A percentile compares a stretch with the other conserved stretches of the same genome.
phyloP scores from a whole-genome alignment of 1,140 invertebrate genomes.

The Holotrichia oblita region DNA sequence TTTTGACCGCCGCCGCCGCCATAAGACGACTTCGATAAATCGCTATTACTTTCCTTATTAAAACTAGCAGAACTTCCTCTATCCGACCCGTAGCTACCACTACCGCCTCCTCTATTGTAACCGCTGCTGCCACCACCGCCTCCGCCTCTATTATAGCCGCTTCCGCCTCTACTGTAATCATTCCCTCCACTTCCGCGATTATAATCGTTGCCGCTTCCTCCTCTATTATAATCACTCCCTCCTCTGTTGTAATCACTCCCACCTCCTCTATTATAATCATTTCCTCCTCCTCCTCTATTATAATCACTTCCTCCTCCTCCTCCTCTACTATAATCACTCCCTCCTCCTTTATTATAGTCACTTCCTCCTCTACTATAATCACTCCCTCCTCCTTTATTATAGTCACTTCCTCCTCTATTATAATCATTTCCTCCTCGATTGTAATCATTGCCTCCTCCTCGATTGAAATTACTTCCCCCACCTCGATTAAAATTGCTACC shows the following conservation, averaged over 20 bases:
- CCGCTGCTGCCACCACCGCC: conserved; percentile 38
- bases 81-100: background rate
- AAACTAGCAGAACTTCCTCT: conserved; percentile 39
- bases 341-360: conserved; percentile 37
- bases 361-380: background rate
- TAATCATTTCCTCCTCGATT: conserved; percentile 42
- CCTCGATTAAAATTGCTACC: conserved; percentile 38
- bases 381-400: conserved; percentile 27
- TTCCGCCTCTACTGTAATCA: conserved; percentile 43
- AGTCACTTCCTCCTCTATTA: conserved; percentile 40
- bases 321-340: conserved; percentile 44
- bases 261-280: conserved; percentile 44
- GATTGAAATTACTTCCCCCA: conserved; percentile 44
- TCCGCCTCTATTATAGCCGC: conserved; percentile 44
- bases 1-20: background rate
- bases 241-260: conserved; percentile 44
- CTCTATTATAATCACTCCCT: conserved; percentile 38
- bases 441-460: conserved; percentile 44
- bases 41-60: background rate
- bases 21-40: background rate
- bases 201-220: conserved; percentile 34
- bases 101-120: conserved; percentile 38
- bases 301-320: too few species aligned
- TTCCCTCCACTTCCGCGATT: conserved; percentile 43
- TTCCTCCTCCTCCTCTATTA: too few species aligned